These are phyloP conservation scores for Oxytorus armatus DNA, from an alignment of 2,888 invertebrate genomes.

Conservation along the genomic window DNA sequence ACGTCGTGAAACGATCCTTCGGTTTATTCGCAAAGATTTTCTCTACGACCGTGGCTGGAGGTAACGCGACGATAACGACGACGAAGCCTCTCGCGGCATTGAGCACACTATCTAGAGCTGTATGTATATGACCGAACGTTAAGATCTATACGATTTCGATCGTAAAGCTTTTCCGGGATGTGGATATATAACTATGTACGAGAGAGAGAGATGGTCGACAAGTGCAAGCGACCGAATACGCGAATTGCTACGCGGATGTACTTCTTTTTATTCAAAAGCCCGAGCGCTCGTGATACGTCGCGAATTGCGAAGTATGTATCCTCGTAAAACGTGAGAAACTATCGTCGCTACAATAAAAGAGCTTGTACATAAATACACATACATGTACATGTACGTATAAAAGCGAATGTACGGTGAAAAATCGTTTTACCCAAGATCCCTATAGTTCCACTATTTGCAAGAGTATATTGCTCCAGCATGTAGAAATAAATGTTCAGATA, in stretches of 20 bases:
- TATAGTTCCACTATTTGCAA: too few relatives aligned
- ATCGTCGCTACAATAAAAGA: constrained; percentile 30
- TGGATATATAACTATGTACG: constrained; percentile 13
- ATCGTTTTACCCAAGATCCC: too few relatives aligned
- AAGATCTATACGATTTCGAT: constrained; percentile 63
- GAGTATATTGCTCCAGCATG: too few relatives aligned
- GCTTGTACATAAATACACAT: not conserved
- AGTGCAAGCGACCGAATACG: constrained; percentile 22
- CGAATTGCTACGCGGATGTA: constrained; percentile 38
- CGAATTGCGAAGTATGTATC: constrained; percentile 35
- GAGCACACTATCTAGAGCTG: constrained; percentile 13
- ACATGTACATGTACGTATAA: not conserved
- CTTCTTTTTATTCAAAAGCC: constrained; percentile 28
- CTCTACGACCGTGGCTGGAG: constrained; percentile 25
- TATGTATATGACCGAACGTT: constrained; percentile 35
- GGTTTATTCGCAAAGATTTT: constrained; percentile 54
- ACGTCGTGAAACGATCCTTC: constrained; percentile 17
- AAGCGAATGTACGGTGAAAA: not conserved
- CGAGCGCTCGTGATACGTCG: constrained; percentile 12
- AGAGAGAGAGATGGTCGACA: constrained; percentile 19
- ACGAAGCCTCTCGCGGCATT: constrained; percentile 40
- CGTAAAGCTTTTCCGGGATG: constrained; percentile 60
- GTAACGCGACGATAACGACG: constrained; percentile 47
- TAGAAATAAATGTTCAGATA: too few relatives aligned
- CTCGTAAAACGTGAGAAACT: constrained; percentile 63